These are phyloP conservation scores for Labrus mixtus DNA, from an alignment of 2,113 vertebrate genomes.

Conservation along the genomic window DNA sequence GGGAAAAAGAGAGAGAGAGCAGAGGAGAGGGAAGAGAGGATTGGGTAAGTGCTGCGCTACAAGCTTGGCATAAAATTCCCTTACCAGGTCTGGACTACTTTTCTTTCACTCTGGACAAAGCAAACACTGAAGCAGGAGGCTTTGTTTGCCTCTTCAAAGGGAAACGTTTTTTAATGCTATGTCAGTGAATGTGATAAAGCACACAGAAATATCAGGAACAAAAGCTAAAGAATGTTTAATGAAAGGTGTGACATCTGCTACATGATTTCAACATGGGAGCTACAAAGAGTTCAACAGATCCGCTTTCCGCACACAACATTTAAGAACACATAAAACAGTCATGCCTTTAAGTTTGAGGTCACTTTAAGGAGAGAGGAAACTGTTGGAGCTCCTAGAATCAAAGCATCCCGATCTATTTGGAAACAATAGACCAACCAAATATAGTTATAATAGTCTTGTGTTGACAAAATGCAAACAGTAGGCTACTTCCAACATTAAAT, in stretches of 20 bases:
- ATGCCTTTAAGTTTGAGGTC: no score
- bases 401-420: no score
- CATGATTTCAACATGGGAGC: constrained; percentile 6
- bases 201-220: constrained; percentile 35
- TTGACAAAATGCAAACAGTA: no score
- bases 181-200: constrained; percentile 39
- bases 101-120: constrained; percentile 58
- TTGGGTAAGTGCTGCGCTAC: constrained; percentile 27
- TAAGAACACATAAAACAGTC: no score
- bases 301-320: neutral
- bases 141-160: constrained; percentile 63
- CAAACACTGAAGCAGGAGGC: constrained; percentile 47
- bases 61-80: constrained; percentile 63
- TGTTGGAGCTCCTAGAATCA: no score
- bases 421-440: no score
- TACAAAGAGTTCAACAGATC: constrained; percentile 13
- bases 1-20: constrained; percentile 26
- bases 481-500: no score
- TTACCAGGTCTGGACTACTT: constrained; percentile 47
- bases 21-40: constrained; percentile 3
- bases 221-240: constrained; percentile 25
- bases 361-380: no score
- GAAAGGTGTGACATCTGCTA: constrained; percentile 5
- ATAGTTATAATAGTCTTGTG: no score
- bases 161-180: constrained; percentile 38